Conservation (phyloP, 2,113 vertebrate genomes). For the Eretmochelys imbricata region DNA sequence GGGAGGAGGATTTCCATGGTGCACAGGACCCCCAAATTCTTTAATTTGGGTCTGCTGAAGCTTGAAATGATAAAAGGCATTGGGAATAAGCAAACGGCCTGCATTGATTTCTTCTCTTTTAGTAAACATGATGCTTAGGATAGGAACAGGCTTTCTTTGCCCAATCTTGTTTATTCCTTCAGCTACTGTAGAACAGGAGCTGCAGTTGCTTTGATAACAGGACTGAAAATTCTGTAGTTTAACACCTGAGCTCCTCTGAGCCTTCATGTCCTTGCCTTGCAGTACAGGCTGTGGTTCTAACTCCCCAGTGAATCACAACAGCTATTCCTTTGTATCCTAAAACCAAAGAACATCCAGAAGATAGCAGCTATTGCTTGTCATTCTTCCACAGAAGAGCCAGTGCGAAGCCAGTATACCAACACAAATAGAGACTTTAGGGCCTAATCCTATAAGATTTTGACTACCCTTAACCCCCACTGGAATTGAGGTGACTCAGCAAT, state of each 20-base stretch:
- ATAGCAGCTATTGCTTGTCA: neutral
- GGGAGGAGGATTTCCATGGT: neutral
- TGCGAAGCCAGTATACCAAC: neutral
- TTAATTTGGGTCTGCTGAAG: neutral
- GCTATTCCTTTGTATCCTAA: neutral
- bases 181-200: neutral
- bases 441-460: neutral
- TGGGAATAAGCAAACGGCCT: neutral
- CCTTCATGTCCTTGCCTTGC: neutral
- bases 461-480: neutral
- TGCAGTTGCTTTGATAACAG: neutral
- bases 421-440: neutral
- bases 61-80: neutral
- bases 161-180: neutral
- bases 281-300: neutral
- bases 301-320: neutral
- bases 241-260: neutral
- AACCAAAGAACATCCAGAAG: neutral
- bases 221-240: neutral
- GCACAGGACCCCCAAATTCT: neutral
- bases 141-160: neutral
- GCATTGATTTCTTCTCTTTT: neutral
- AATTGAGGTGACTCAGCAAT: neutral
- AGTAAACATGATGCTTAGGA: neutral
- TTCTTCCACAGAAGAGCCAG: neutral